Conservation (phyloP, 2,113 vertebrate genomes). For the Chlamydotis undulata region DNA sequence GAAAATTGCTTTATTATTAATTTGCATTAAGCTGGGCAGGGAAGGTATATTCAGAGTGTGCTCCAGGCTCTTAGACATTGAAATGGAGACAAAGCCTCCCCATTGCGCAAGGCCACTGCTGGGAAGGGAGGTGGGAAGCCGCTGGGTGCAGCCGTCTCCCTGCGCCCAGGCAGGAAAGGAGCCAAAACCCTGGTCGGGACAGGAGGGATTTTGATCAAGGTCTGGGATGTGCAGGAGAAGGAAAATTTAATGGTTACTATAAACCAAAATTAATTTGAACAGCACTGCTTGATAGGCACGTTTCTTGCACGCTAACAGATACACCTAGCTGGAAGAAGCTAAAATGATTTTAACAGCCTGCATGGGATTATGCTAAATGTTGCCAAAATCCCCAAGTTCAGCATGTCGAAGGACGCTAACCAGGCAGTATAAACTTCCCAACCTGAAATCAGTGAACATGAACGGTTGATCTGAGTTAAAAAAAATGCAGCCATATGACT, state of each 20-base stretch:
- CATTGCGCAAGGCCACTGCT: not conserved
- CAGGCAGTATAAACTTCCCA: not conserved
- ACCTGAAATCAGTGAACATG: not conserved
- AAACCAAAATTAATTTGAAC: not conserved
- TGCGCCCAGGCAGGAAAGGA: not conserved
- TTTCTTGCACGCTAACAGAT: not conserved
- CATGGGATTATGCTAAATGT: not conserved
- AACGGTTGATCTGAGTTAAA: not conserved
- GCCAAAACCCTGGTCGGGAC: not conserved
- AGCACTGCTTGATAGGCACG: not conserved
- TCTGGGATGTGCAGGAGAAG: not conserved
- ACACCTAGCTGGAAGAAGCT: not conserved
- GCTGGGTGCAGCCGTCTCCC: not conserved
- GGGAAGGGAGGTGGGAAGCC: not conserved
- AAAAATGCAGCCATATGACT: not conserved
- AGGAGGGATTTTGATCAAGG: not conserved
- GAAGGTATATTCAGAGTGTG: conserved; percentile 10
- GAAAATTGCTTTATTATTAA: not conserved
- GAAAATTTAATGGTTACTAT: not conserved
- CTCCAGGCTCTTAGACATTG: conserved; percentile 9
- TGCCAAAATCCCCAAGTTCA: not conserved
- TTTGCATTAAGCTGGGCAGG: conserved; percentile 13
- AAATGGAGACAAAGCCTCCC: not conserved
- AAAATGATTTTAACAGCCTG: not conserved
- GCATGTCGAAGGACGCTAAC: not conserved